Percentiles rank a stretch among this genome's conserved stretches.
phyloP scores from a whole-genome alignment of 2,113 vertebrate species.

The Sander lucioperca region DNA sequence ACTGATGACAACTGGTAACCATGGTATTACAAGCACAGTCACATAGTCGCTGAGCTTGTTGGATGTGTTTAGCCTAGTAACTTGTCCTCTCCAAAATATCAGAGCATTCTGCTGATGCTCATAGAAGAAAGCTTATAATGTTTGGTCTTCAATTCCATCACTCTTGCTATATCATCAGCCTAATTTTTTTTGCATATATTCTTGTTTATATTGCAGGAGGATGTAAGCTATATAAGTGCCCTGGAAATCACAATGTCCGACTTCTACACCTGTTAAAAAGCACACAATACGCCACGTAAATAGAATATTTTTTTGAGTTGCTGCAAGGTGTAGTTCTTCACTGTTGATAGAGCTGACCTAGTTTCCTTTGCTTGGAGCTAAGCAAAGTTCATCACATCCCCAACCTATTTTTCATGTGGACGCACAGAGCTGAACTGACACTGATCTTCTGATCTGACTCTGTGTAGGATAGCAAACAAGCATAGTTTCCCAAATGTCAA shows the following conservation, averaged over 20 bases:
- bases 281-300: background rate
- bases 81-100: background rate
- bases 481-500: background rate
- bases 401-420: background rate
- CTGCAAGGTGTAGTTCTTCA: background rate
- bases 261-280: background rate
- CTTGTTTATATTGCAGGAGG: background rate
- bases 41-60: background rate
- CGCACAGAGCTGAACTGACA: constrained; percentile 1
- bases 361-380: background rate
- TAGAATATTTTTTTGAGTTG: background rate
- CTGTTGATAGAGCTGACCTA: background rate
- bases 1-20: background rate
- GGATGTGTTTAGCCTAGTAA: background rate
- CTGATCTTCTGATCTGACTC: background rate
- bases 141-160: background rate
- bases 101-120: background rate
- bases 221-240: background rate
- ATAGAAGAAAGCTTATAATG: background rate
- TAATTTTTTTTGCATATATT: background rate
- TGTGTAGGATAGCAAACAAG: background rate
- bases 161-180: background rate
- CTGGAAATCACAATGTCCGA: background rate
- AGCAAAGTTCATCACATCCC: background rate
- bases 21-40: background rate